Evolutionary conservation across 2,888 invertebrate species (phyloP).

Genomic region (Furcula furcula): DNA sequence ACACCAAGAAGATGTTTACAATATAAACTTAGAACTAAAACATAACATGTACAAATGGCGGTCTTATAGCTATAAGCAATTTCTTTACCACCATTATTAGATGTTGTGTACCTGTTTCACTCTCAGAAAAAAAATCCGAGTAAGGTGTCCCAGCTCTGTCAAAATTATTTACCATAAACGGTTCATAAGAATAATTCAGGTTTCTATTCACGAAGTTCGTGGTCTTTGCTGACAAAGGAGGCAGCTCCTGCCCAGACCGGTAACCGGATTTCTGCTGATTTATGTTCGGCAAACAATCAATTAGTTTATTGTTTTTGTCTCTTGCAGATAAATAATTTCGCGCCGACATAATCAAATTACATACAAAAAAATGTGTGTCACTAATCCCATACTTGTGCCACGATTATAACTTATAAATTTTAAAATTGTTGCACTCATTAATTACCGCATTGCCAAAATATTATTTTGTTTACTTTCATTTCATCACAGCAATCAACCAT

Average conservation of each 20-base stretch:
- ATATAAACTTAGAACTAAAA: no score
- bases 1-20: no score
- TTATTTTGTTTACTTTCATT: no score
- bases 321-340: constrained; percentile 68
- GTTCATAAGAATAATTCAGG: constrained; percentile 58
- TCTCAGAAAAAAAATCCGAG: constrained; percentile 73
- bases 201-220: constrained; percentile 60
- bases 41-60: no score
- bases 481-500: no score
- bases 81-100: no score
- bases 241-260: constrained; percentile 52
- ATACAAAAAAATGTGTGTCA: constrained; percentile 10
- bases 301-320: constrained; percentile 64
- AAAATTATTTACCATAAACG: constrained; percentile 47
- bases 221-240: constrained; percentile 58
- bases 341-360: constrained; percentile 67
- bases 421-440: neutral
- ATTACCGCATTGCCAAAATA: neutral
- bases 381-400: constrained; percentile 21
- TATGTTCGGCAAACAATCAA: constrained; percentile 69
- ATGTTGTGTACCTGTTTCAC: constrained; percentile 63
- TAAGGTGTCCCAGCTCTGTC: constrained; percentile 67
- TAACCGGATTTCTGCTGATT: constrained; percentile 61
- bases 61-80: no score
- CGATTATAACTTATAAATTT: constrained; percentile 8